Evolutionary conservation across 2,797 vertebrate species (phyloP).

Genomic region (Coregonus ussuriensis): DNA sequence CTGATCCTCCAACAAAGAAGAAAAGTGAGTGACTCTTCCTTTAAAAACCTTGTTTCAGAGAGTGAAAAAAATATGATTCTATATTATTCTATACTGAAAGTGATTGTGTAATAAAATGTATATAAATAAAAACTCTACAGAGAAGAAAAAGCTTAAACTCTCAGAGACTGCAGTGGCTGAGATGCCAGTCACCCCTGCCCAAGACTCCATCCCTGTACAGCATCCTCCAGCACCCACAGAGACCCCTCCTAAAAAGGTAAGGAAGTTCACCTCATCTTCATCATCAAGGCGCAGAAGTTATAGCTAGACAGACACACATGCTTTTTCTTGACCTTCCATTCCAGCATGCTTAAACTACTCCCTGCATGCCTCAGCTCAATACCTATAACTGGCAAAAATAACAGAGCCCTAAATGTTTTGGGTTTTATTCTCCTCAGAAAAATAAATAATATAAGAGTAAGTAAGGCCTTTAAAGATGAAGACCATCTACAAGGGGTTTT

Average conservation of each 20-base stretch:
- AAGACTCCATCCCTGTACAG: not conserved
- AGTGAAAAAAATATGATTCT: not conserved
- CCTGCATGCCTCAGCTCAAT: not conserved
- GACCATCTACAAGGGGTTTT: not conserved
- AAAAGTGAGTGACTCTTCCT: conserved; percentile 65
- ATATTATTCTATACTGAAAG: not conserved
- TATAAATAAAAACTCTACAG: conserved; percentile 37
- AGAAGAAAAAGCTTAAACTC: conserved; percentile 55
- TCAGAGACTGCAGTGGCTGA: conserved; percentile 31
- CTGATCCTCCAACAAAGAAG: conserved; percentile 31
- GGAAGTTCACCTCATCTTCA: not conserved
- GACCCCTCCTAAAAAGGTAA: conserved; percentile 62
- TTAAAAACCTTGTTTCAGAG: not conserved
- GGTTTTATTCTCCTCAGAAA: conserved; percentile 49
- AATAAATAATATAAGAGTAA: conserved; percentile 52
- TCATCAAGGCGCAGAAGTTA: not conserved
- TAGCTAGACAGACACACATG: not conserved
- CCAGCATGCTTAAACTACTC: not conserved
- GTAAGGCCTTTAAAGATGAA: conserved; percentile 16
- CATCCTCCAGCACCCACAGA: conserved; percentile 20
- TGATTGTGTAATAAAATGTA: not conserved
- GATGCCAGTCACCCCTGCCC: conserved; percentile 7
- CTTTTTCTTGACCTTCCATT: not conserved
- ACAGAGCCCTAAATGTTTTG: not conserved
- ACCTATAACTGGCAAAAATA: not conserved